Conservation (phyloP, 1,140 invertebrate genomes). For the Sitodiplosis mosellana region DNA sequence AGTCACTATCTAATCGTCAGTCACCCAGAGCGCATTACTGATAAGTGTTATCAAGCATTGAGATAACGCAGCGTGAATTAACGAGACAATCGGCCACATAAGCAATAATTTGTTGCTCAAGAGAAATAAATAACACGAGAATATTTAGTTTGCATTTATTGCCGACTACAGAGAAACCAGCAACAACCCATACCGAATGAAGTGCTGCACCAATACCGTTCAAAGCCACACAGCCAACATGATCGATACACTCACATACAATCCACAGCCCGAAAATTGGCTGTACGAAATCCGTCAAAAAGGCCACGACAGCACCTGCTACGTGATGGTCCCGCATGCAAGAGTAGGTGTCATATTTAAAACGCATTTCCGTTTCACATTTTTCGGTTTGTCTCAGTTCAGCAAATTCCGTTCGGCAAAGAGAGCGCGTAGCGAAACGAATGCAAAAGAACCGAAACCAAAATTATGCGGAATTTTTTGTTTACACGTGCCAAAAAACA, state of each 20-base stretch:
- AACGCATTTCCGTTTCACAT: too few species aligned
- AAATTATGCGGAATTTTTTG: neutral
- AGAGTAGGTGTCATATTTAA: constrained; percentile 29
- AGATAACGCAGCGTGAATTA: too few species aligned
- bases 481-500: neutral
- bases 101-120: neutral
- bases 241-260: constrained; percentile 9
- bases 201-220: too few species aligned
- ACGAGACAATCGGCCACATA: neutral
- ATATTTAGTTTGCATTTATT: neutral
- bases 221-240: neutral
- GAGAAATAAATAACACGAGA: neutral
- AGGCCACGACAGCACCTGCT: constrained; percentile 35
- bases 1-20: too few species aligned
- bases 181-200: neutral
- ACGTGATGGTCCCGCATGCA: constrained; percentile 42
- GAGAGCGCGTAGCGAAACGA: too few species aligned
- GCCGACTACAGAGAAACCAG: neutral
- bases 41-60: too few species aligned
- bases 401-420: neutral
- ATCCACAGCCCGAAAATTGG: constrained; percentile 29
- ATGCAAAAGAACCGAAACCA: neutral
- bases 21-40: too few species aligned
- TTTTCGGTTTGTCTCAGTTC: neutral
- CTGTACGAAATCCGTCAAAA: constrained; percentile 41